These are phyloP conservation scores for Chelmon rostratus DNA, from an alignment of 2,797 vertebrate genomes.

Conservation along the genomic window DNA sequence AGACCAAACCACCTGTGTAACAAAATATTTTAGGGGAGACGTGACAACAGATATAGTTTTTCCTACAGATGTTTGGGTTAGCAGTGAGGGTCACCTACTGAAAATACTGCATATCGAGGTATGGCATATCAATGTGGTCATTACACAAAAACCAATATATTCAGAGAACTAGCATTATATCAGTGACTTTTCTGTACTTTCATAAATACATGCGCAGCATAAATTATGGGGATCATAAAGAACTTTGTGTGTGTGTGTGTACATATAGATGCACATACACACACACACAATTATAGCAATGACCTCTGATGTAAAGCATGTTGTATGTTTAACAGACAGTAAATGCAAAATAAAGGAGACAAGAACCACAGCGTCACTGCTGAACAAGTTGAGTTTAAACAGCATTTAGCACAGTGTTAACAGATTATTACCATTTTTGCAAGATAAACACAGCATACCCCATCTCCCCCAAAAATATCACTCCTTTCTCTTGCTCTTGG, in stretches of 20 bases:
- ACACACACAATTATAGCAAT: neutral
- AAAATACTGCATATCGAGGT: no score
- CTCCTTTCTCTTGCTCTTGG: conserved; percentile 31
- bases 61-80: no score
- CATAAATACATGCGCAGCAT: neutral
- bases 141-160: neutral
- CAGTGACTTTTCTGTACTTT: neutral
- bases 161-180: neutral
- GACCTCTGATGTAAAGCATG: neutral
- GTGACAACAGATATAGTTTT: no score
- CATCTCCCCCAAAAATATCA: conserved; percentile 46
- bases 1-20: no score
- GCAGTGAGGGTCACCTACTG: no score
- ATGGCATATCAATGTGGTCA: no score
- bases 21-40: no score
- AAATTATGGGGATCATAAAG: no score
- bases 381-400: conserved; percentile 29
- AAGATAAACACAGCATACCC: conserved; percentile 48
- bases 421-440: conserved; percentile 45
- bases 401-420: conserved; percentile 25
- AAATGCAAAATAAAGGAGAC: conserved; percentile 18
- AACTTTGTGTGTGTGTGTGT: no score
- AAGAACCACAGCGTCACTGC: conserved; percentile 22
- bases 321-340: neutral
- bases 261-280: no score